Evolutionary conservation across 2,888 invertebrate genomes (phyloP), one percentile per base, ranked within the genome.

Genomic region (Epinotia bilunana): DNA sequence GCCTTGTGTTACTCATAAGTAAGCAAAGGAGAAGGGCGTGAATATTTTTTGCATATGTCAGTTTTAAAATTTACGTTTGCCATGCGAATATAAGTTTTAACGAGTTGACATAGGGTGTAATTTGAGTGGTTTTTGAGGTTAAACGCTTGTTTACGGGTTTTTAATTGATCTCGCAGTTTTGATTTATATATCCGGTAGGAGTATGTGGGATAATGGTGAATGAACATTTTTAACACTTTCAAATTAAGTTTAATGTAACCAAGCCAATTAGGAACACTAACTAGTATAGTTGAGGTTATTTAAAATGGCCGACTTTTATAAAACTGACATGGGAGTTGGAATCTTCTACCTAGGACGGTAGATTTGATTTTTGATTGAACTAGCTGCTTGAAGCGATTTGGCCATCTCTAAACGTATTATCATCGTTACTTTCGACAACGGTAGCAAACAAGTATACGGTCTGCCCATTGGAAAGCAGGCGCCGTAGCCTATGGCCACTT

Each of bases 1-100:
- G 88, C 86, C 86, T 79, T 79, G 87, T 87, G 79, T 91, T 83
- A 84, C 81, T 86, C 86, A 86, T 91, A 88, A 91, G 89, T 88
- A 85, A 83, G 79, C 78, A 82, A 81, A 83, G 85, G 74, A 77
- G 83, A 73, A 80, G 79, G 77, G 76, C 76, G 77, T 76, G 62
- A 18, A 53, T 20, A 18, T 67, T 75, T 69, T 75, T 75, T 75
- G 74, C 74, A 71, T 71, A 63, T 9, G 2, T 16, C 46, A n/a
- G 43, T 23, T 46, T 55, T 55, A 55, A 65, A 16, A 0, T 39
- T 20, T 46, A 63, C 13, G 23, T n/a, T 58, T 65, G 39, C 39
- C 67, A 68, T 16, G 33, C 16, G 16, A 58, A 20, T 43, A 16
- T 58, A 18, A 23, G 13, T 20, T 46, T 71, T 71, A 39, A 53